Percentiles rank a stretch among this genome's conserved stretches.
Evolutionary conservation across 2,888 invertebrate species (phyloP).

Genomic region (Andrena bucephala): DNA sequence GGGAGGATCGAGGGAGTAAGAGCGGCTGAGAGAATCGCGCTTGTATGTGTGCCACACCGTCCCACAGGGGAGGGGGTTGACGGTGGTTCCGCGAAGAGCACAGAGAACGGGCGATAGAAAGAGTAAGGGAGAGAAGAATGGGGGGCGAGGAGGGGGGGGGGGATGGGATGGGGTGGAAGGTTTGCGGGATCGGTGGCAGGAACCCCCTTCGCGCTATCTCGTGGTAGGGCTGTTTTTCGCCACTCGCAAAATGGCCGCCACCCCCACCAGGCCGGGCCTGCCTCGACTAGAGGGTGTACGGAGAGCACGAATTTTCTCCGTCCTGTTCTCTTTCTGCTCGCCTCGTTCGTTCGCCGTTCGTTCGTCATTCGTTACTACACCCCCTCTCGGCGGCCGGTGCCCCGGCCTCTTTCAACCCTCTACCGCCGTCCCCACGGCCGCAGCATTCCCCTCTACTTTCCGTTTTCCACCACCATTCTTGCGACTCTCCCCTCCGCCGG

Average conservation of each 20-base stretch:
- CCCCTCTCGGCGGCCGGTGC: conserved; percentile 60
- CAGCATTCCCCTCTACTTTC: conserved; percentile 58
- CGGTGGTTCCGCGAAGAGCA: conserved; percentile 41
- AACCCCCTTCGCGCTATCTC: conserved; percentile 79
- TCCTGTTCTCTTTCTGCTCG: conserved; percentile 83
- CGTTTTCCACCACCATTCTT: conserved; percentile 63
- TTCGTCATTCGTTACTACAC: conserved; percentile 67
- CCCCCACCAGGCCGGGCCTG: conserved; percentile 74
- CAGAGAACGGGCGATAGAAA: conserved; percentile 50
- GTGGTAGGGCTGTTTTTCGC: conserved; percentile 84
- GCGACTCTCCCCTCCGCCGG: conserved; percentile 39
- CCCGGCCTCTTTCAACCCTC: conserved; percentile 62
- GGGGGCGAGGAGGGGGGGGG: conserved; percentile 17
- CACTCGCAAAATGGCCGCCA: conserved; percentile 84
- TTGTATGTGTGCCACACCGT: conserved; percentile 24
- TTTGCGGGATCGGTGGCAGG: conserved; percentile 66
- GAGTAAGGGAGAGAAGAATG: conserved; percentile 53
- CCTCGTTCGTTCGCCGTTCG: conserved; percentile 78
- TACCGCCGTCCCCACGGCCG: conserved; percentile 51
- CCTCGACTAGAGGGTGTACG: conserved; percentile 71
- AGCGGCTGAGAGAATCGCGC: conserved; percentile 59
- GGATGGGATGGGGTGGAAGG: conserved; percentile 37
- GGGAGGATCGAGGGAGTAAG: conserved; percentile 62
- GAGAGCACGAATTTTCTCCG: conserved; percentile 83
- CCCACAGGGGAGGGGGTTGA: conserved; percentile 43